A percentile compares a stretch with the other conserved stretches of the same genome.
Evolutionary conservation across 2,888 invertebrate genomes (phyloP).

Genomic region (Phragmatobia fuliginosa): DNA sequence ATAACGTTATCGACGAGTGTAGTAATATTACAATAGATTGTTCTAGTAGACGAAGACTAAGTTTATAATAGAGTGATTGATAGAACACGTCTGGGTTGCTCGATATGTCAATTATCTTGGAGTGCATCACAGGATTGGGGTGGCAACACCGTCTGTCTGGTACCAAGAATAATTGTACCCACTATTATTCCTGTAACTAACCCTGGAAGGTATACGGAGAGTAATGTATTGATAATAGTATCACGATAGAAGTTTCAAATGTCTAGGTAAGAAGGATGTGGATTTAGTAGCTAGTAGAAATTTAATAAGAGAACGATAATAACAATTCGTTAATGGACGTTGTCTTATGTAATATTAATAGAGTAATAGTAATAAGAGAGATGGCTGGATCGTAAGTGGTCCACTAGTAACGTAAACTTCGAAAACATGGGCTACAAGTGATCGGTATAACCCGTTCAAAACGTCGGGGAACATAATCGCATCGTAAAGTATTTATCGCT

Average conservation of each 20-base stretch:
- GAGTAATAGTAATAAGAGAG: too few species aligned
- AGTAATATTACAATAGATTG: not conserved
- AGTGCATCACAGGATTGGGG: slow-evolving; percentile 19
- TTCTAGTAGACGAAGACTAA: slow-evolving; percentile 6
- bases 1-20: slow-evolving; percentile 2
- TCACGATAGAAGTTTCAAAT: not conserved
- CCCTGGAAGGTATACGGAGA: not conserved
- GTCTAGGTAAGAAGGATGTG: not conserved
- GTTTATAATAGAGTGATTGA: slow-evolving; percentile 23
- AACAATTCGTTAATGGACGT: not conserved
- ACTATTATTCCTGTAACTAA: not conserved
- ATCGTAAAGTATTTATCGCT: too few species aligned
- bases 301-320: too few species aligned
- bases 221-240: not conserved
- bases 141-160: slow-evolving; percentile 4
- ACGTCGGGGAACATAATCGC: too few species aligned
- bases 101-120: slow-evolving; percentile 22
- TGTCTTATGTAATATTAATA: too few species aligned
- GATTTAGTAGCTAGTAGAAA: too few species aligned
- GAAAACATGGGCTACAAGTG: too few species aligned
- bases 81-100: slow-evolving; percentile 15
- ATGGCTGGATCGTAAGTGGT: too few species aligned
- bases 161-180: not conserved
- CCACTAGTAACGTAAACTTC: too few species aligned
- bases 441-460: too few species aligned